A percentile compares a stretch with the other conserved stretches of the same genome.
phyloP scores from a whole-genome alignment of 2,797 vertebrate genomes.

The Sternarchorhynchus goeldii region DNA sequence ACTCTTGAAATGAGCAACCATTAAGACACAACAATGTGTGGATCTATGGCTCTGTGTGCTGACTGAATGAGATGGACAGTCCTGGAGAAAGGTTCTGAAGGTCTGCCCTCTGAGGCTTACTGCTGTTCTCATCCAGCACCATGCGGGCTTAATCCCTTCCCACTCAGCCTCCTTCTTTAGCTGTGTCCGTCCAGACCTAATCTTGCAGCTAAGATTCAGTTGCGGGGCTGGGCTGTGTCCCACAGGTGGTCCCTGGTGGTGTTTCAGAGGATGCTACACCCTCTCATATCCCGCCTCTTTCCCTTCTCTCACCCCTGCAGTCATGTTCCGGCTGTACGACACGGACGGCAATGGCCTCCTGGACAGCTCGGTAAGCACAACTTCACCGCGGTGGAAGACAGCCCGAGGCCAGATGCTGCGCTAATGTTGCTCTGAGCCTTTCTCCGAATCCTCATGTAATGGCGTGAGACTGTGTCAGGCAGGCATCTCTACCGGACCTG shows the following conservation, averaged over 20 bases:
- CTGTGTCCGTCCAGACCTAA: constrained; percentile 53
- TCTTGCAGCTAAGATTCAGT: constrained; percentile 36
- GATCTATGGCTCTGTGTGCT: background rate
- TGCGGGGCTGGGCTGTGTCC: constrained; percentile 8
- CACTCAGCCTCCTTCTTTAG: constrained; percentile 50
- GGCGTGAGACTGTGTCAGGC: too few species aligned
- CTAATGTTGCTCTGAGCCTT: background rate
- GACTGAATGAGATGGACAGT: constrained; percentile 28
- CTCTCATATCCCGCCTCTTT: constrained; percentile 32
- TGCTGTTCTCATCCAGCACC: constrained; percentile 30
- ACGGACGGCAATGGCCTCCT: constrained; percentile 89
- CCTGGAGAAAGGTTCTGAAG: constrained; percentile 39
- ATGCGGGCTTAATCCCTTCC: constrained; percentile 44
- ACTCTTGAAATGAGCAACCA: background rate
- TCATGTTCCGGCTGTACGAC: constrained; percentile 95
- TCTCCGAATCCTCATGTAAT: background rate
- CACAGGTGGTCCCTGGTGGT: constrained; percentile 19
- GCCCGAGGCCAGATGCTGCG: background rate
- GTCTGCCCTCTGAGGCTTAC: constrained; percentile 29
- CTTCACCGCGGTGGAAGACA: background rate
- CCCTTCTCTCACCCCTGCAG: constrained; percentile 68
- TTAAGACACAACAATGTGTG: too few species aligned
- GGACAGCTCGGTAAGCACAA: constrained; percentile 88
- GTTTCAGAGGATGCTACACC: constrained; percentile 23
- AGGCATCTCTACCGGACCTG: background rate